Percentiles rank a stretch among this genome's conserved stretches.
Evolutionary conservation across 2,797 vertebrate species (phyloP).

Genomic region (Poecilia velifera): DNA sequence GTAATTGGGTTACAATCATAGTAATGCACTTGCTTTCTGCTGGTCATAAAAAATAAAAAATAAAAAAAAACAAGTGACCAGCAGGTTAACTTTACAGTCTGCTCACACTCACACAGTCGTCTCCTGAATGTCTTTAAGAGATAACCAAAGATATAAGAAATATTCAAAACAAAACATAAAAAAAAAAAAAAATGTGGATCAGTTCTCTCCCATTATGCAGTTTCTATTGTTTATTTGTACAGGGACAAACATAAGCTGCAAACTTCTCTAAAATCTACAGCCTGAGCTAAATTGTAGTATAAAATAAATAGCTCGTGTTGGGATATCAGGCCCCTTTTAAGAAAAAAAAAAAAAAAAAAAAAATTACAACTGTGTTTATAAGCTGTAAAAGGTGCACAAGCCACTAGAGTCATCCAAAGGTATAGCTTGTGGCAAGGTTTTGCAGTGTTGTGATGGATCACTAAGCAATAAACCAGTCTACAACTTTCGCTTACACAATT

Average conservation of each 20-base stretch:
- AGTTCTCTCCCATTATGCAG: background rate
- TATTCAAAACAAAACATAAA: background rate
- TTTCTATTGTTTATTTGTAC: background rate
- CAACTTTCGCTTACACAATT: constrained; percentile 7
- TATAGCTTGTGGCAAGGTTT: constrained; percentile 13
- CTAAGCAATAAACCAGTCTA: constrained; percentile 25
- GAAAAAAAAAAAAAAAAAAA: constrained; percentile 5
- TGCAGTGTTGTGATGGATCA: constrained; percentile 18
- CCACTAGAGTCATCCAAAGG: constrained; percentile 16
- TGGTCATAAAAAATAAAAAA: no score
- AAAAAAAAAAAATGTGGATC: background rate
- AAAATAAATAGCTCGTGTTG: background rate
- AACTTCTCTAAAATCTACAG: background rate
- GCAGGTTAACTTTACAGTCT: no score
- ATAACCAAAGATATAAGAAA: no score
- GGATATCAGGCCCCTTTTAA: background rate
- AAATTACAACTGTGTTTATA: constrained; percentile 34
- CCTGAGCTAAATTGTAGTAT: background rate
- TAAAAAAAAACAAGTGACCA: no score
- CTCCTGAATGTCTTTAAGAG: no score
- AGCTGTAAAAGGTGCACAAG: constrained; percentile 26
- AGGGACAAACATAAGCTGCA: background rate
- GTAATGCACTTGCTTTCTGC: background rate
- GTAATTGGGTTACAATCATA: background rate
- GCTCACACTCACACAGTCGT: no score